Evolutionary conservation across 2,888 invertebrate genomes (phyloP), one percentile per base, ranked within the genome.

Genomic region (Ligdia adustata): DNA sequence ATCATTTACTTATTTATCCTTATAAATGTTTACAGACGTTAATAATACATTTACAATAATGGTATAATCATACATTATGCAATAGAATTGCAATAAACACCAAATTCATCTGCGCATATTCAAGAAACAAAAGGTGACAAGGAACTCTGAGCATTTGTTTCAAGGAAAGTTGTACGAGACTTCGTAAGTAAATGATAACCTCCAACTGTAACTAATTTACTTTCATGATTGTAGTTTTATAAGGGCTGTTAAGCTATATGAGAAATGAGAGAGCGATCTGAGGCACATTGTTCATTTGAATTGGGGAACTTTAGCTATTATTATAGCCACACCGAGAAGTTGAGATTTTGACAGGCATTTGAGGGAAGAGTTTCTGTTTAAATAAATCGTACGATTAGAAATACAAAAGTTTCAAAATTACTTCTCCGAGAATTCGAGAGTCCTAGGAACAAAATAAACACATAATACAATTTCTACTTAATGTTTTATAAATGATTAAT

Each of bases 181-280:
- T 51, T 55, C 45, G 40, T 42, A 47, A 50, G 52, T 44, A 45
- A 45, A 45, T 48, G 51, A 48, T 46, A 41, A 35, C 34, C 46
- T 48, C 39, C 28, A 34, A 44, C 53, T 34, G 56, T 50, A 54
- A n/a, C n/a, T n/a, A n/a, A 56, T 55, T 55, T 55, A 54, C 47
- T 50, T 54, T 56, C 52, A 50, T 50, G 52, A 27, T 52, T 41
- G 54, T 56, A 56, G 58, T 59, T 56, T 52, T 52, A 56, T 54
- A 58, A 50, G 58, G 55, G 49, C 49, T 52, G 51, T 53, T 42
- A 51, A 58, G 43, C 35, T 35, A 50, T 42, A 52, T 51, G 51
- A 53, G 46, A 32, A 51, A 53, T 53, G 52, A 31, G 33, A 49
- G 55, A 43, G 37, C 48, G 42, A 55, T 52, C 43, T 16, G 28